Evolutionary conservation across 1,140 invertebrate genomes (phyloP).

Genomic region (Drosophila mojavensis): DNA sequence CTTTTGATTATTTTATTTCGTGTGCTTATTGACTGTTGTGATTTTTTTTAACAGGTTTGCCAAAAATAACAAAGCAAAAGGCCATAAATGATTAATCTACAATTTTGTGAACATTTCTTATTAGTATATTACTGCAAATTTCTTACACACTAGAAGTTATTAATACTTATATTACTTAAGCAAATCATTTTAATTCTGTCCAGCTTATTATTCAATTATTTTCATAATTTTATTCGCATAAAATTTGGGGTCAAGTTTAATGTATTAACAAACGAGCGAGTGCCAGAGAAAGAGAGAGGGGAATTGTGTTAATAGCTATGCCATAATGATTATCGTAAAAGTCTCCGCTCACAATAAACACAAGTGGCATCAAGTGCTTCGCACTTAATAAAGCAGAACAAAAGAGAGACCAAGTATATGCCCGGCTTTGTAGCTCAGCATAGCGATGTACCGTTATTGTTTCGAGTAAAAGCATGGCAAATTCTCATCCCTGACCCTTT

Average conservation of each 20-base stretch:
- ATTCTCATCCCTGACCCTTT: conserved; percentile 33
- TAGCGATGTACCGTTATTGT: not conserved
- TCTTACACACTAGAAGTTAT: conserved; percentile 35
- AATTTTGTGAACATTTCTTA: conserved; percentile 36
- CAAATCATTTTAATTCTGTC: not conserved
- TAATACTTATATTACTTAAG: not conserved
- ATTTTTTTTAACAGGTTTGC: conserved; percentile 47
- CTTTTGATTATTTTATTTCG: conserved; percentile 55
- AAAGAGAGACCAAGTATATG: conserved; percentile 13
- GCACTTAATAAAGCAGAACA: conserved; percentile 47
- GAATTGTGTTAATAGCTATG: conserved; percentile 53
- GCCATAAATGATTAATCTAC: conserved; percentile 1
- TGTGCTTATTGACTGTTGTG: conserved; percentile 41
- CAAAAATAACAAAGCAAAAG: conserved; percentile 33
- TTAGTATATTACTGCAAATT: conserved; percentile 10
- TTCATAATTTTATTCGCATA: conserved; percentile 27
- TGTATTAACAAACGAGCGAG: conserved; percentile 33
- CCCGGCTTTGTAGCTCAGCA: conserved; percentile 5
- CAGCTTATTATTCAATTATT: conserved; percentile 15
- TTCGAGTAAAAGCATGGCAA: conserved; percentile 35
- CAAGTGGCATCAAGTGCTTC: conserved; percentile 40
- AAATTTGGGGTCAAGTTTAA: conserved; percentile 68
- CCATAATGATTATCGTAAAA: conserved; percentile 56
- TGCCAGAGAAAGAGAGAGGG: no score
- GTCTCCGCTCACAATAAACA: conserved; percentile 20